phyloP scores from a whole-genome alignment of 2,888 invertebrate species.

The Lissonota sp. region DNA sequence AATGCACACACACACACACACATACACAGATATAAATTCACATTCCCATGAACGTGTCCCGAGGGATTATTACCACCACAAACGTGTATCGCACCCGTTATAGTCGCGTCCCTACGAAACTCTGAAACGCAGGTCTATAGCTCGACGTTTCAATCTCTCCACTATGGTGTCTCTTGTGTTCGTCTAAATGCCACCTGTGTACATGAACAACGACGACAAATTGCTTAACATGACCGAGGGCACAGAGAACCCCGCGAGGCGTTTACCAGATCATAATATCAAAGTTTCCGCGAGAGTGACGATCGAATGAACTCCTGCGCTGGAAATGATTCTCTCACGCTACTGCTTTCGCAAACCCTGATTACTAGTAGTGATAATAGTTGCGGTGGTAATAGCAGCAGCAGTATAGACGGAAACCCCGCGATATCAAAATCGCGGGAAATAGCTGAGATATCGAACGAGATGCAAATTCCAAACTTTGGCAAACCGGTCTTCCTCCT shows the following conservation, averaged over 20 bases:
- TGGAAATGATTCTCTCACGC: conserved; percentile 22
- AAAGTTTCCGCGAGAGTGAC: conserved; percentile 31
- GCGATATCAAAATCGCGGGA: too few relatives aligned
- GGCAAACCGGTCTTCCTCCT: not conserved
- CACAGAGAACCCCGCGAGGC: conserved; percentile 20
- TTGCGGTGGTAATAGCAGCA: too few relatives aligned
- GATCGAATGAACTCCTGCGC: conserved; percentile 4
- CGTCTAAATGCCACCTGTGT: conserved; percentile 25
- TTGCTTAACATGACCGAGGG: conserved; percentile 47
- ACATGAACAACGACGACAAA: conserved; percentile 47
- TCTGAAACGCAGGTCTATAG: conserved; percentile 34
- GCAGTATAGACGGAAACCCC: conserved; percentile 1
- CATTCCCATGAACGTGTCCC: not conserved
- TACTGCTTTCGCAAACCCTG: not conserved
- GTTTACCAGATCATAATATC: conserved; percentile 53
- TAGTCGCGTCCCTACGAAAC: conserved; percentile 20
- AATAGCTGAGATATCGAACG: conserved; percentile 32
- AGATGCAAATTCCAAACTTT: conserved; percentile 19
- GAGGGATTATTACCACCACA: not conserved
- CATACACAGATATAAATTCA: not conserved
- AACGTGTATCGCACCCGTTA: not conserved
- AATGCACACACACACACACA: not conserved
- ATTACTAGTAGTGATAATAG: too few relatives aligned
- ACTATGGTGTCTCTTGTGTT: not conserved
- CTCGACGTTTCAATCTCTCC: conserved; percentile 49